A percentile compares a stretch with the other conserved stretches of the same genome.
Conservation (phyloP, 2,797 vertebrate species). For the Crotalus adamanteus region DNA sequence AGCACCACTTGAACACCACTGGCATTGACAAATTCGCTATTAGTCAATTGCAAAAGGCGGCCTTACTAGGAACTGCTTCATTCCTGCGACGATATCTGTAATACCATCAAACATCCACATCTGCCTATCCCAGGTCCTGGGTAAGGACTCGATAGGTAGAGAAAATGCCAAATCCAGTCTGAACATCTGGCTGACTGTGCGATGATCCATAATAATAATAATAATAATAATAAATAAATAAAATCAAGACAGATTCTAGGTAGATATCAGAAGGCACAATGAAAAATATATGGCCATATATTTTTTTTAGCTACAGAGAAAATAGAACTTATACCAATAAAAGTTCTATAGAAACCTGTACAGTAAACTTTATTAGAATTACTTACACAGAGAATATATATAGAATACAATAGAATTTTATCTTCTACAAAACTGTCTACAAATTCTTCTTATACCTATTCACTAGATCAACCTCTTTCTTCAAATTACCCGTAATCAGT, state of each 20-base stretch:
- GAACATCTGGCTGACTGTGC: too few species aligned
- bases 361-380: neutral
- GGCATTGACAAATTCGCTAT: too few species aligned
- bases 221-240: too few species aligned
- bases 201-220: too few species aligned
- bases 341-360: neutral
- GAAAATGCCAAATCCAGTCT: too few species aligned
- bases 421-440: neutral
- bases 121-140: too few species aligned
- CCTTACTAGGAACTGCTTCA: too few species aligned
- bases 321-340: neutral
- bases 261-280: neutral
- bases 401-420: neutral
- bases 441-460: neutral
- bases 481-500: neutral
- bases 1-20: too few species aligned
- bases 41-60: too few species aligned
- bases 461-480: neutral
- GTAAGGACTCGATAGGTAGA: too few species aligned
- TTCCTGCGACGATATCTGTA: too few species aligned
- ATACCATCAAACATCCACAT: too few species aligned
- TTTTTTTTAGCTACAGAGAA: neutral
- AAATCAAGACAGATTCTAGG: neutral
- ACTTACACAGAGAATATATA: neutral
- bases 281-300: neutral